Conservation (phyloP, 2,797 vertebrate species). For the Falco rusticolus region DNA sequence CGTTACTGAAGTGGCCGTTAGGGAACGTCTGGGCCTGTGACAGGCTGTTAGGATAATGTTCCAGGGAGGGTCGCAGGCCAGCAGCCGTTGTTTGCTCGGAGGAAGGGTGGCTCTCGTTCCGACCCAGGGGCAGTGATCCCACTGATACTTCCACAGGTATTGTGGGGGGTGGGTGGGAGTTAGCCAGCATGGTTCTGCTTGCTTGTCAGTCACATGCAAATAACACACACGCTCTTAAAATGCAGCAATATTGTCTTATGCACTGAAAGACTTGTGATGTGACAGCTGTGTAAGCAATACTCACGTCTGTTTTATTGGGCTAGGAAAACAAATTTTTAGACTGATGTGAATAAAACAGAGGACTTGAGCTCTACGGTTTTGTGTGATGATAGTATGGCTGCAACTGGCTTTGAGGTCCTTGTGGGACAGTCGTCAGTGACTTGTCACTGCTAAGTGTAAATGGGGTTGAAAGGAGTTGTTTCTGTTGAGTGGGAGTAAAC, state of each 20-base stretch:
- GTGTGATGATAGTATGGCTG: rapidly evolving
- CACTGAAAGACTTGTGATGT: rapidly evolving
- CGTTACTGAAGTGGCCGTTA: background rate
- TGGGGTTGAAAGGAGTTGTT: background rate
- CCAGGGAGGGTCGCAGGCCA: conserved; percentile 80
- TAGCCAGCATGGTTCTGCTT: background rate
- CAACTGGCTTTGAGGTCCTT: background rate
- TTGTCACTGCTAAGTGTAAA: background rate
- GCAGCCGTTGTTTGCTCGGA: conserved; percentile 84
- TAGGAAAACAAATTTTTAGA: too few species aligned
- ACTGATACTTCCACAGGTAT: background rate
- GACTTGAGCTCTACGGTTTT: background rate
- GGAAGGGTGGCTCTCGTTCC: conserved; percentile 83
- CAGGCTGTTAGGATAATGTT: conserved; percentile 76
- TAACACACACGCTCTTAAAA: background rate
- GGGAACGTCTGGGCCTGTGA: conserved; percentile 71
- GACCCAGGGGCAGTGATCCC: conserved; percentile 80
- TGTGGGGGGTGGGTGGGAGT: background rate
- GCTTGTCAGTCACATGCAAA: background rate
- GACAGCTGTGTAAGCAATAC: background rate
- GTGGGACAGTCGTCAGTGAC: background rate
- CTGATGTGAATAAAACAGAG: background rate
- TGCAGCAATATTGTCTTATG: background rate
- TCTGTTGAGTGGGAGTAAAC: background rate
- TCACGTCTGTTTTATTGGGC: rapidly evolving